Conservation (phyloP, 2,113 vertebrate genomes). For the Albula glossodonta region DNA sequence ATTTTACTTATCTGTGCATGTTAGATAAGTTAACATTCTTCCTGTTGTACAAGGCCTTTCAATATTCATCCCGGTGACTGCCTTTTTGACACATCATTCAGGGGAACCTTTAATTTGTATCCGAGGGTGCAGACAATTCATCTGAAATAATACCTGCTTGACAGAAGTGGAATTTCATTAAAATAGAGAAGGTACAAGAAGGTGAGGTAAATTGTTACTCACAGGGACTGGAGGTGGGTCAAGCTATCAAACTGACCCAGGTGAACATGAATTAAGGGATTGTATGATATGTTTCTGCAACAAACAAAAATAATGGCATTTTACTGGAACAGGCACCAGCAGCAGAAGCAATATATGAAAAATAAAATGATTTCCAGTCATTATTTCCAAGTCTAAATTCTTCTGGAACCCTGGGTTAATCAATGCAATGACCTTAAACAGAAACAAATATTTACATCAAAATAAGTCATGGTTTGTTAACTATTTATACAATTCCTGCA, state of each 20-base stretch:
- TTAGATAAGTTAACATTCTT: no score
- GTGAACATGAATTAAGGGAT: slow-evolving; percentile 67
- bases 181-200: background rate
- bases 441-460: background rate
- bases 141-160: background rate
- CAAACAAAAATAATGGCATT: slow-evolving; percentile 31
- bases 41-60: no score
- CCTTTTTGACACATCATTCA: background rate
- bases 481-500: background rate
- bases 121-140: background rate
- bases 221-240: slow-evolving; percentile 76
- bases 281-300: slow-evolving; percentile 79
- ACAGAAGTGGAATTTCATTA: background rate
- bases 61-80: background rate
- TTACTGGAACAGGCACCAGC: background rate
- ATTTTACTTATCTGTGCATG: no score
- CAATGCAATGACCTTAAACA: background rate
- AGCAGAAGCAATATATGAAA: slow-evolving; percentile 22
- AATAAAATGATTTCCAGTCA: slow-evolving; percentile 7
- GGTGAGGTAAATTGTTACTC: slow-evolving; percentile 51
- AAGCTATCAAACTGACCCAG: slow-evolving; percentile 67
- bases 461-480: background rate
- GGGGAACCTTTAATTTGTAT: no score
- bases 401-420: background rate
- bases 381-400: background rate